Conservation (phyloP, 2,797 vertebrate species). For the Phaenicophaeus curvirostris region DNA sequence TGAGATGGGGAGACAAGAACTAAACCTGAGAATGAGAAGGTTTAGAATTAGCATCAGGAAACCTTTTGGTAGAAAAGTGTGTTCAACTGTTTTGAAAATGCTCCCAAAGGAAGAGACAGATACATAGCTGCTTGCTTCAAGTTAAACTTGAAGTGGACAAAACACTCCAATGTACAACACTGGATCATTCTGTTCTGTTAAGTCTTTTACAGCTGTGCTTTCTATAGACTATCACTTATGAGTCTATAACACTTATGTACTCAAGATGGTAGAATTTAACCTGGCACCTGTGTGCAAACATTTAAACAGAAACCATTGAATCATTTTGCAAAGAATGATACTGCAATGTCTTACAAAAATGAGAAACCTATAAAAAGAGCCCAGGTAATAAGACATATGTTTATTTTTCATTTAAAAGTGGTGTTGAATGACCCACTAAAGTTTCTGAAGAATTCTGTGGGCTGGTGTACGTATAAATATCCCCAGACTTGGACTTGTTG, state of each 20-base stretch:
- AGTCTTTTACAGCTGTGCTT: not conserved
- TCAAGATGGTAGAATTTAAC: not conserved
- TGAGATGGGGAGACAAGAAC: not conserved
- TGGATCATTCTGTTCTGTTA: not conserved
- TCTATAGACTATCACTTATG: not conserved
- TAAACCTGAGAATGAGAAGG: not conserved
- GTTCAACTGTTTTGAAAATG: not conserved
- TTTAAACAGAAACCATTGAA: not conserved
- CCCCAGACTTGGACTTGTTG: not conserved
- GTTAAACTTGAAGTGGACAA: not conserved
- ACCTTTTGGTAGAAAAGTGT: not conserved
- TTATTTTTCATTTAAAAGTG: constrained; percentile 20
- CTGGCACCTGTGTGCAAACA: not conserved
- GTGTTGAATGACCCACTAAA: not conserved
- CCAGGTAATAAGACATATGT: not conserved
- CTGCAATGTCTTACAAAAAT: not conserved
- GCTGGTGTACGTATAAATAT: constrained; percentile 40
- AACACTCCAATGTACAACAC: not conserved
- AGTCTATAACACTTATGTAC: not conserved
- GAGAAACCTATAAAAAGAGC: not conserved
- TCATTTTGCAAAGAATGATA: not conserved
- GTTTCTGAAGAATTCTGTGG: constrained; percentile 20
- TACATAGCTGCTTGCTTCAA: not conserved
- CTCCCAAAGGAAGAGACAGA: not conserved
- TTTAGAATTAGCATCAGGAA: not conserved